Conservation (phyloP, 64 coral and sea anemone species). For the Actinia tenebrosa region DNA sequence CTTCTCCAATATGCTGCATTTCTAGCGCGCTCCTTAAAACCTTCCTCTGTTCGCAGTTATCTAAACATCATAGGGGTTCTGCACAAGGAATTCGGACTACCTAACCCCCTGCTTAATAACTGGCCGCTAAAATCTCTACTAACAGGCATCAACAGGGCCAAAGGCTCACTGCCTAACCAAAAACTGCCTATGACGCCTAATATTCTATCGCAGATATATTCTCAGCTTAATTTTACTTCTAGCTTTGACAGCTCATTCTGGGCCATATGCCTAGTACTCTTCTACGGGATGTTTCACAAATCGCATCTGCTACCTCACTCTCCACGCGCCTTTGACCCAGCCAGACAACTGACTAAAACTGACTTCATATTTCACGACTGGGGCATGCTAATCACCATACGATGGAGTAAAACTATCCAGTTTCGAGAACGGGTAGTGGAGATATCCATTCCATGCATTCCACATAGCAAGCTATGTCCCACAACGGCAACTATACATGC, state of each 20-base stretch:
- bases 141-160: slow-evolving; percentile 19
- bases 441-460: slow-evolving; percentile 14
- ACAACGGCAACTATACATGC: neutral
- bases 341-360: neutral
- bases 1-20: slow-evolving; percentile 29
- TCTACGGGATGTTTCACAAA: slow-evolving; percentile 26
- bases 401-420: slow-evolving; percentile 51
- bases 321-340: neutral
- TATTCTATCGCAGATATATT: neutral
- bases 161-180: neutral
- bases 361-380: neutral
- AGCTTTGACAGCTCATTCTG: slow-evolving; percentile 2
- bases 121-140: slow-evolving; percentile 38
- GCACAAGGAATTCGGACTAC: slow-evolving; percentile 30
- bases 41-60: slow-evolving; percentile 1
- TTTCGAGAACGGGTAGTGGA: slow-evolving; percentile 6
- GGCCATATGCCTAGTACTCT: slow-evolving; percentile 14
- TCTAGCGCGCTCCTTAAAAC: neutral
- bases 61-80: slow-evolving; percentile 22
- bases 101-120: slow-evolving; percentile 24
- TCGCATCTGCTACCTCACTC: neutral
- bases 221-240: neutral
- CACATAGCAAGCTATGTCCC: slow-evolving; percentile 7
- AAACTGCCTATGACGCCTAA: slow-evolving; percentile 27
- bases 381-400: slow-evolving; percentile 7